Percentiles rank a stretch among this genome's conserved stretches.
phyloP scores from a whole-genome alignment of 2,113 vertebrate species.

The Erythrocebus patas region DNA sequence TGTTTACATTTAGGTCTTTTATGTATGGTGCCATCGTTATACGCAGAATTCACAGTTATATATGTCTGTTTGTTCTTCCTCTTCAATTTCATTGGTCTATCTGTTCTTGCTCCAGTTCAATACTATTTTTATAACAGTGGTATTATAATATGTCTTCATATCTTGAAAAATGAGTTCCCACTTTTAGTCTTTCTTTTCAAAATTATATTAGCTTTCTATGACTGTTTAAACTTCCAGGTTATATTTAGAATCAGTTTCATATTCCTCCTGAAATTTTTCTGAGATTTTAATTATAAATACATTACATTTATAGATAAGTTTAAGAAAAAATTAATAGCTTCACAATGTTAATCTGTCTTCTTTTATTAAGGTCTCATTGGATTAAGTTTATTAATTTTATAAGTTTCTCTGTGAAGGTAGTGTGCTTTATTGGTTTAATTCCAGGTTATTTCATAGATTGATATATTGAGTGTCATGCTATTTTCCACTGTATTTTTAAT shows the following conservation, averaged over 20 bases:
- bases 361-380: constrained; percentile 9
- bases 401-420: background rate
- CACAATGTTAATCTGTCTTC: background rate
- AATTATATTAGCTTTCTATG: background rate
- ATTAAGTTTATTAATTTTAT: background rate
- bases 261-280: background rate
- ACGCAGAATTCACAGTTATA: background rate
- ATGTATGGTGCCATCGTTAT: background rate
- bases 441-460: background rate
- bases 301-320: constrained; percentile 1
- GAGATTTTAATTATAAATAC: constrained; percentile 11
- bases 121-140: background rate
- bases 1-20: background rate
- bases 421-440: background rate
- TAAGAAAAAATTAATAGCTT: background rate
- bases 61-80: background rate
- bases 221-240: background rate
- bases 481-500: background rate
- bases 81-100: background rate
- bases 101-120: background rate
- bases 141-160: background rate
- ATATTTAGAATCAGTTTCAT: constrained; percentile 18
- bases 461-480: background rate
- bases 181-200: constrained; percentile 9
- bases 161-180: background rate